phyloP scores from a whole-genome alignment of 2,888 invertebrate genomes.

The Graphium colonna region DNA sequence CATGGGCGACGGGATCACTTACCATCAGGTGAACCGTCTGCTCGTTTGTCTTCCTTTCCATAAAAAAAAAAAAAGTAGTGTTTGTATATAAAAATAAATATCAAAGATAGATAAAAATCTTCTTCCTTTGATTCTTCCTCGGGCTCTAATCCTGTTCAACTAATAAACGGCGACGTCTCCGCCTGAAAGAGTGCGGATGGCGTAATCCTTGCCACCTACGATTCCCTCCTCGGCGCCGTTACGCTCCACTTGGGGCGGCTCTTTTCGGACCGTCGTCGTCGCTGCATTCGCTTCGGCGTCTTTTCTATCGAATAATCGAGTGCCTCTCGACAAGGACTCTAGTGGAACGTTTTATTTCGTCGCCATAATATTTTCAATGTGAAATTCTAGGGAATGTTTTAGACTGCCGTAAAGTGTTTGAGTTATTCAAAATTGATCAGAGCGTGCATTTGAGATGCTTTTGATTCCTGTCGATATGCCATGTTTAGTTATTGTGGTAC shows the following conservation, averaged over 20 bases:
- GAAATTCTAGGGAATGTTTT: background rate
- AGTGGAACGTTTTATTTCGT: constrained; percentile 36
- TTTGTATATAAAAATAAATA: no score
- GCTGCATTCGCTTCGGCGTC: constrained; percentile 39
- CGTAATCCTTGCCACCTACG: constrained; percentile 34
- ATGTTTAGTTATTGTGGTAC: no score
- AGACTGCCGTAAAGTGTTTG: background rate
- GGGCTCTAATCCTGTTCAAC: background rate
- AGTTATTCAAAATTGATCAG: background rate
- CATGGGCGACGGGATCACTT: no score
- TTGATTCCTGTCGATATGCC: background rate
- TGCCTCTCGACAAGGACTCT: constrained; percentile 36
- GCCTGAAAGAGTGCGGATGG: constrained; percentile 3
- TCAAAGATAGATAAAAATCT: background rate
- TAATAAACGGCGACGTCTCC: constrained; percentile 26
- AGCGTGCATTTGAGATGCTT: background rate
- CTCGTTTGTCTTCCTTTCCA: no score
- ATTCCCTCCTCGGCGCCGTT: constrained; percentile 41
- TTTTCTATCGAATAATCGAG: constrained; percentile 57
- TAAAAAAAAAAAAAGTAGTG: no score
- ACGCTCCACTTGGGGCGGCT: constrained; percentile 51
- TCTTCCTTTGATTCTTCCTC: background rate
- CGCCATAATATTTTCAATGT: constrained; percentile 5
- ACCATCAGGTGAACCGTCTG: no score
- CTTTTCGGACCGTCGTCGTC: constrained; percentile 51